Evolutionary conservation across 2,113 vertebrate genomes (phyloP).

Genomic region (Climacteris rufus): DNA sequence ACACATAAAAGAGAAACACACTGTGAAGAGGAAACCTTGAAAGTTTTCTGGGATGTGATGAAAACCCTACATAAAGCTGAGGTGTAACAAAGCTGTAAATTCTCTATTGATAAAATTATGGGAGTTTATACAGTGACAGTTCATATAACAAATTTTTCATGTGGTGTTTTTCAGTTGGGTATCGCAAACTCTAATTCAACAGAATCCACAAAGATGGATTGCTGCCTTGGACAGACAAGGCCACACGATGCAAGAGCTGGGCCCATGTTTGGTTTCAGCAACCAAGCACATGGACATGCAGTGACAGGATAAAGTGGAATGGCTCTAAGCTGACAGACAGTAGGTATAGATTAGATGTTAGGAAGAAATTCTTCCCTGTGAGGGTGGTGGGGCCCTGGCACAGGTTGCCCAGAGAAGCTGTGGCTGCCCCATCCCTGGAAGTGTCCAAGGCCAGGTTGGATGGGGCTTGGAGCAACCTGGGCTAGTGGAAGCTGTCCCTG

Average conservation of each 20-base stretch:
- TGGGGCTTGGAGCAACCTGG: background rate
- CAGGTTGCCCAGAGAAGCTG: background rate
- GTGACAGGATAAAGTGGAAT: background rate
- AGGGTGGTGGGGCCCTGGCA: background rate
- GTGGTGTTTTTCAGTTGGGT: background rate
- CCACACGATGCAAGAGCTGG: rapidly evolving
- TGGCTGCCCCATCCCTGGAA: background rate
- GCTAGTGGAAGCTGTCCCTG: rapidly evolving
- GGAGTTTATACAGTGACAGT: background rate
- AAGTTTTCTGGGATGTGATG: background rate
- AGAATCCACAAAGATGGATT: background rate
- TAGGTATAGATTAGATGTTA: background rate
- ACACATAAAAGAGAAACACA: background rate
- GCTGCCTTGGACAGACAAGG: background rate
- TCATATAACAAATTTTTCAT: background rate
- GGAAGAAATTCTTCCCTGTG: background rate
- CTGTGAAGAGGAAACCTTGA: background rate
- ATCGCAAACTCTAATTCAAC: background rate
- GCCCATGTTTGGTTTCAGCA: background rate
- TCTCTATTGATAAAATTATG: background rate
- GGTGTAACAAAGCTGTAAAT: background rate
- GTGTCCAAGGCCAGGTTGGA: rapidly evolving
- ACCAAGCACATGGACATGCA: background rate
- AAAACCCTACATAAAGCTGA: background rate
- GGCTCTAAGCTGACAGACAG: background rate